Evolutionary conservation across 2,888 invertebrate species (phyloP).

Genomic region (Acleris holmiana): DNA sequence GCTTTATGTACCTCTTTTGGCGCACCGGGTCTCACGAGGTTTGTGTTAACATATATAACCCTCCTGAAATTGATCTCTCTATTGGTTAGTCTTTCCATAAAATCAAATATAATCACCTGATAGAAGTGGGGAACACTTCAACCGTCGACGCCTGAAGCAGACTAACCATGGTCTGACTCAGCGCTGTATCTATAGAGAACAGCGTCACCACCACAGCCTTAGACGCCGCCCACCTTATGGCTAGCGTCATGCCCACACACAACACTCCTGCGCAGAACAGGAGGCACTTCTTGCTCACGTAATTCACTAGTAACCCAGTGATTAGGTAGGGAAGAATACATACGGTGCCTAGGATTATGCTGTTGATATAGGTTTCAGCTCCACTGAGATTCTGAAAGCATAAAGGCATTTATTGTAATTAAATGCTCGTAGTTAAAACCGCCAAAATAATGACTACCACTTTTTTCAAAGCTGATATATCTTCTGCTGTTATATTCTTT

Average conservation of each 20-base stretch:
- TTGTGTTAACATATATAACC: too few relatives aligned
- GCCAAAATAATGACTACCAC: too few relatives aligned
- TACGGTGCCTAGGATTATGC: conserved; percentile 61
- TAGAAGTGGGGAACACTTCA: conserved; percentile 63
- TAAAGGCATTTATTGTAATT: conserved; percentile 17
- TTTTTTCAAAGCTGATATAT: too few relatives aligned
- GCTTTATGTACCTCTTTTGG: too few relatives aligned
- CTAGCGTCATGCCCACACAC: conserved; percentile 46
- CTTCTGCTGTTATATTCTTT: too few relatives aligned
- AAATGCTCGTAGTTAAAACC: too few relatives aligned
- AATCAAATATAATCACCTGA: conserved; percentile 50
- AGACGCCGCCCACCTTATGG: conserved; percentile 56
- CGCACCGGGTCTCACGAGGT: too few relatives aligned
- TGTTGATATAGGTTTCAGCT: conserved; percentile 67
- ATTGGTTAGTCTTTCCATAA: too few relatives aligned
- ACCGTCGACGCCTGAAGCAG: conserved; percentile 60
- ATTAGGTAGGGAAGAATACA: conserved; percentile 53
- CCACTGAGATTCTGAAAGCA: conserved; percentile 62
- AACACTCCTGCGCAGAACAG: conserved; percentile 49
- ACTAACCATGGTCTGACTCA: conserved; percentile 56
- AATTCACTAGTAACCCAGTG: conserved; percentile 58
- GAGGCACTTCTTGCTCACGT: conserved; percentile 62
- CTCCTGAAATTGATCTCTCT: too few relatives aligned
- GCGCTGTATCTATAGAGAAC: conserved; percentile 53
- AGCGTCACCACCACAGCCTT: conserved; percentile 56